These are phyloP conservation scores for Molossus alvarezi DNA, from an alignment of 2,797 vertebrate species.

Conservation along the genomic window DNA sequence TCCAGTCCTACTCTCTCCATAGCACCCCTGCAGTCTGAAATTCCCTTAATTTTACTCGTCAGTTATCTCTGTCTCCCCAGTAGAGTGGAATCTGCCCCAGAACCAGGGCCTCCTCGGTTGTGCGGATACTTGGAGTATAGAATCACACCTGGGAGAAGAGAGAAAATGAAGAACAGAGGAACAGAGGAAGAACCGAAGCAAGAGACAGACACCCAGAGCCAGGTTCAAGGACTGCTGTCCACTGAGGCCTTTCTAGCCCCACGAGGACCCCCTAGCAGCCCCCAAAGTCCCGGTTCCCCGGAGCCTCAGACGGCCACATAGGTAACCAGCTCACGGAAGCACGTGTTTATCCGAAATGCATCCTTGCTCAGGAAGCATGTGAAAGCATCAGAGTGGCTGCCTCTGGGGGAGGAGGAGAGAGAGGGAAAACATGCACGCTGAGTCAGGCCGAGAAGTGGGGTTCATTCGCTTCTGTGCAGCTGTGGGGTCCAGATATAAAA, in stretches of 20 bases:
- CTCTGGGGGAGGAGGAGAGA: not conserved
- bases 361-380: not conserved
- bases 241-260: not conserved
- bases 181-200: not conserved
- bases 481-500: not conserved
- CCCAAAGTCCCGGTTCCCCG: not conserved
- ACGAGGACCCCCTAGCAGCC: not conserved
- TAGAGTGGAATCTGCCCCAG: not conserved
- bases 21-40: not conserved
- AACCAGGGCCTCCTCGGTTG: not conserved
- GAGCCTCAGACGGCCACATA: not conserved
- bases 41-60: not conserved
- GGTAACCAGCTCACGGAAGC: not conserved
- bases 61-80: not conserved
- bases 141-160: not conserved
- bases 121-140: not conserved
- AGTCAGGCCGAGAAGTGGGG: accelerated
- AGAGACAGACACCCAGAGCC: not conserved
- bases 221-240: not conserved
- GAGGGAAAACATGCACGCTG: not conserved
- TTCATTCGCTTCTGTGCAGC: not conserved
- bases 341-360: not conserved
- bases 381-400: not conserved
- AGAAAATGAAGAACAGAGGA: not conserved
- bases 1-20: not conserved